Percentiles rank a stretch among this genome's conserved stretches.
Evolutionary conservation across 2,113 vertebrate genomes (phyloP).

Genomic region (Petroica traversi): DNA sequence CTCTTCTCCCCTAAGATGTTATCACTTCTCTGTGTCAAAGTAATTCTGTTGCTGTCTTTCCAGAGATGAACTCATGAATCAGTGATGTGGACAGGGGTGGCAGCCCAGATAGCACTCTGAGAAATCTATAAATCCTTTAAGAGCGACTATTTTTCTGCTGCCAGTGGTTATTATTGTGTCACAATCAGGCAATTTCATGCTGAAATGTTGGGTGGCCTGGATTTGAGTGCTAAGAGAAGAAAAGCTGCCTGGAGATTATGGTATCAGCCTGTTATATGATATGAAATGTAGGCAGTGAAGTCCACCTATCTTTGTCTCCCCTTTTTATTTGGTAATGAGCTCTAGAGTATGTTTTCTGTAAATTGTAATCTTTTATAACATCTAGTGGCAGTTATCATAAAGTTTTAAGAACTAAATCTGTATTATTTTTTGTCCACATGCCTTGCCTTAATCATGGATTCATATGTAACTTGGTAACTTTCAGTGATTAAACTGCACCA

Average conservation of each 20-base stretch:
- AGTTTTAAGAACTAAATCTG: background rate
- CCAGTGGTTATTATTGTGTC: conserved; percentile 15
- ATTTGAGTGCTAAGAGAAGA: background rate
- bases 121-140: conserved; percentile 67
- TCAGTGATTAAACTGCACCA: background rate
- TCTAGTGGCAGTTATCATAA: background rate
- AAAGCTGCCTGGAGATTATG: background rate
- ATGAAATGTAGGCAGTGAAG: background rate
- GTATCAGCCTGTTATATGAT: background rate
- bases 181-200: conserved; percentile 44
- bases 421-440: too few relatives aligned
- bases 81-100: conserved; percentile 59
- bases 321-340: background rate
- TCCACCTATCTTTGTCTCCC: background rate
- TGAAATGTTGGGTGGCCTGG: conserved; percentile 21
- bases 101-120: conserved; percentile 33
- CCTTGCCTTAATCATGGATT: background rate
- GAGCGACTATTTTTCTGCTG: conserved; percentile 12
- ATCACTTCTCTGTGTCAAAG: conserved; percentile 66
- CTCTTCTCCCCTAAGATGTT: conserved; percentile 60
- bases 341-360: background rate
- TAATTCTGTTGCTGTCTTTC: conserved; percentile 69
- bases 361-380: background rate
- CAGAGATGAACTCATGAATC: conserved; percentile 71
- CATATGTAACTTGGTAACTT: background rate